Evolutionary conservation across 2,888 invertebrate species (phyloP), one percentile per base, ranked within the genome.

Genomic region (Pelosia muscerda): DNA sequence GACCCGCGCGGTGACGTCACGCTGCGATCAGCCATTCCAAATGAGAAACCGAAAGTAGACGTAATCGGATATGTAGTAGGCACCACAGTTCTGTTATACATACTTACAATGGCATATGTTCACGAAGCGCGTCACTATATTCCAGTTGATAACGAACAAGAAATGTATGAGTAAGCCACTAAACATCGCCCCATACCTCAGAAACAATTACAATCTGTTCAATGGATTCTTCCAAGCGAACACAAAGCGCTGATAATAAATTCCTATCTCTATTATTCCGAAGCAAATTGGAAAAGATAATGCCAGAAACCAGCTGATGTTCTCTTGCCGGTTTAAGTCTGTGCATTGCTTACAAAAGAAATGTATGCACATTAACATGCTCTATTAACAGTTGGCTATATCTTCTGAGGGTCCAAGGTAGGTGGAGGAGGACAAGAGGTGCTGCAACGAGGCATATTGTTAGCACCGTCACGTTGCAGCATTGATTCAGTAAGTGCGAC

Each of bases 21-120:
- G 60, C 54, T 8, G 22, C 53, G 53, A 23, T 31, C 49, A 22
- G 19, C 42, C 38, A 49, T 62, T 28, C 65, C 55, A 42, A 56
- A 38, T 26, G 38, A 55, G 60, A 66, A 61, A 66, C 55, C 56
- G 66, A 66, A 66, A 66, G 61, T 66, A 13, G n/a, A 26, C 26
- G n/a, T 15, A 26, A 38, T 34, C 23, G 11, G 26, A 49, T 49
- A 42, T 38, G 26, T 34, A 9, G 23, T 23, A n/a, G n/a, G n/a
- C n/a, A 53, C 9, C 19, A 11, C 23, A 8, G 15, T 25, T 25
- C 34, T 55, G 23, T 59, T 49, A 15, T 38, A 15, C 15, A 1
- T 42, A 49, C 49, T n/a, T n/a, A n/a, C 49, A 2, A 9, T 19
- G n/a, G n/a, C 42, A 19, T 9, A 49, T 8, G n/a, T 49, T n/a